Percentiles rank a stretch among this genome's conserved stretches.
Evolutionary conservation across 2,113 vertebrate species (phyloP).

Genomic region (Macrotis lagotis): DNA sequence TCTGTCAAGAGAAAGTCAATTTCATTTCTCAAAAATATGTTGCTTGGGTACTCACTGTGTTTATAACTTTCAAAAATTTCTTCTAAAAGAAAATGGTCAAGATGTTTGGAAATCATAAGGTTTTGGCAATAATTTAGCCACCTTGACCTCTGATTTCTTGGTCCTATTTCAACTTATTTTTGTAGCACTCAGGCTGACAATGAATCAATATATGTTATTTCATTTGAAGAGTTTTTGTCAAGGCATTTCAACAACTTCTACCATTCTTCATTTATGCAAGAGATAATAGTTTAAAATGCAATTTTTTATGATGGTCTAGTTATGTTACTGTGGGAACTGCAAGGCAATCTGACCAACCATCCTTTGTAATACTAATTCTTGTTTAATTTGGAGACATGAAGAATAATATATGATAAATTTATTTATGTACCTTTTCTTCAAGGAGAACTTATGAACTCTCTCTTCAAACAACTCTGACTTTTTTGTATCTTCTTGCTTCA

Average conservation of each 20-base stretch:
- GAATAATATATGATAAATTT: background rate
- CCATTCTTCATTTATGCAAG: background rate
- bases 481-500: background rate
- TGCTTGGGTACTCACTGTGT: background rate
- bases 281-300: background rate
- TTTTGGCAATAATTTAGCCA: background rate
- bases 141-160: background rate
- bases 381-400: background rate
- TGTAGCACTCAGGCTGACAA: background rate
- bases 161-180: background rate
- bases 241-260: background rate
- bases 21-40: background rate
- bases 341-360: background rate
- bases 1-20: background rate
- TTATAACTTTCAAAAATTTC: background rate
- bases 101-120: background rate
- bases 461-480: background rate
- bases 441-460: background rate
- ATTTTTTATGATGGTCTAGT: background rate
- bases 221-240: background rate
- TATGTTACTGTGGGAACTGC: background rate
- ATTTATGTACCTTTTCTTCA: background rate
- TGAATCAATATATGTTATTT: background rate
- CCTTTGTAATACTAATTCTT: background rate
- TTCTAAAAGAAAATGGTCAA: background rate